phyloP scores from a whole-genome alignment of 2,888 invertebrate genomes.

The Dolichopus griseipennis region DNA sequence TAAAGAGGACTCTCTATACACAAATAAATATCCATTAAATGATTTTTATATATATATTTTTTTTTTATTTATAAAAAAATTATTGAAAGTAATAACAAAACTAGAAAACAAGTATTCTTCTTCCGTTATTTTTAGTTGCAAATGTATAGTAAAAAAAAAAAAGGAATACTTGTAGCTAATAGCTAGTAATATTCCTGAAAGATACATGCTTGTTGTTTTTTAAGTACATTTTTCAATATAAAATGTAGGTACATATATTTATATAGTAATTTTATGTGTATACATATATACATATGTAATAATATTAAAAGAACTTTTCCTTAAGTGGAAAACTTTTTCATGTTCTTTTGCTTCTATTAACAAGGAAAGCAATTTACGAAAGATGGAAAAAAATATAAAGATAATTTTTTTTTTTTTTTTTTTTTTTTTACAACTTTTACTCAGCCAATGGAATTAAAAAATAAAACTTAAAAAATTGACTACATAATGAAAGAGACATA shows the following conservation, averaged over 20 bases:
- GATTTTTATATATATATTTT: not conserved
- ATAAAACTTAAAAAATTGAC: constrained; percentile 19
- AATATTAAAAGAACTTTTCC: not conserved
- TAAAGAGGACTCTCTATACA: no score
- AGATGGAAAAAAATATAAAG: no score
- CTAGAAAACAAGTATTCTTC: not conserved
- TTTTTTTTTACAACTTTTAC: not conserved
- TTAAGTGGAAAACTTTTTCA: not conserved
- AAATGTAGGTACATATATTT: no score
- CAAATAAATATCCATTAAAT: not conserved
- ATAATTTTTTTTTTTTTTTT: no score
- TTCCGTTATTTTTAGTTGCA: not conserved
- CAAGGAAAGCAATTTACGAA: no score
- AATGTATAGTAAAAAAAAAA: not conserved
- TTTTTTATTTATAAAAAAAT: not conserved
- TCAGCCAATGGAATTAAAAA: constrained; percentile 15
- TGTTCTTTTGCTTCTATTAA: not conserved
- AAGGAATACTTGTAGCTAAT: not conserved
- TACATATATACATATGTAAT: no score
- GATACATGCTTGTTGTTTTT: not conserved
- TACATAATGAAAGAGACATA: no score
- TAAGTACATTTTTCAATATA: not conserved
- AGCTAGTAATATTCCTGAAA: not conserved
- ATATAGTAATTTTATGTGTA: no score
- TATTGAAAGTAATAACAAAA: not conserved